Conservation (phyloP, 2,797 vertebrate species). For the Alosa sapidissima region DNA sequence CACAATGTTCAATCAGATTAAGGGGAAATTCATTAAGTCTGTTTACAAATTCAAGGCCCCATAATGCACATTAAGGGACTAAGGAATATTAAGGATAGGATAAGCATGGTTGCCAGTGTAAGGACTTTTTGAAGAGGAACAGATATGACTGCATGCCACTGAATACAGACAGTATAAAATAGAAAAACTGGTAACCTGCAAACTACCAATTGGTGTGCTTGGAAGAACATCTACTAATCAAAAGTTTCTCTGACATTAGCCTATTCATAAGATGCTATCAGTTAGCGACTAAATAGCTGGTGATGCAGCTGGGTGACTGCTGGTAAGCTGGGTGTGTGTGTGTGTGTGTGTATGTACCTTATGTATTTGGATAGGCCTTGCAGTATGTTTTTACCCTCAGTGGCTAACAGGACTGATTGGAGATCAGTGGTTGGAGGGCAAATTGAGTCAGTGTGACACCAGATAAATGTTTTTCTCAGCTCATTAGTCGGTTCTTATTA, state of each 20-base stretch:
- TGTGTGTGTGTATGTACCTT: too few species aligned
- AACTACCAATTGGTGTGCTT: neutral
- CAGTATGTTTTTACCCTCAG: neutral
- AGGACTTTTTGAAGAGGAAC: neutral
- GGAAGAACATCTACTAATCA: neutral
- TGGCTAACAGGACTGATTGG: neutral
- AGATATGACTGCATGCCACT: neutral
- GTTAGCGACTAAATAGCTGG: neutral
- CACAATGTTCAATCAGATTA: neutral
- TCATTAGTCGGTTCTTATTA: slow-evolving; percentile 4
- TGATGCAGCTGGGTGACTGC: neutral
- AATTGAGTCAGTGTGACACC: slow-evolving; percentile 13
- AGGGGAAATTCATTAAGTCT: neutral
- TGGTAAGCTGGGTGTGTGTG: neutral
- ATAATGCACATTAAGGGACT: neutral
- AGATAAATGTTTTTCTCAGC: neutral
- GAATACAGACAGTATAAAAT: neutral
- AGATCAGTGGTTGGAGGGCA: neutral
- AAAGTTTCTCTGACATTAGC: neutral
- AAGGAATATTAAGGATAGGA: neutral
- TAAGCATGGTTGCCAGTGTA: neutral
- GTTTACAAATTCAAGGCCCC: neutral
- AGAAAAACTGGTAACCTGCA: neutral
- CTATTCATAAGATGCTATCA: neutral
- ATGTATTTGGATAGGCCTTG: neutral